phyloP scores from a whole-genome alignment of 2,113 vertebrate species.

The Osmerus mordax region DNA sequence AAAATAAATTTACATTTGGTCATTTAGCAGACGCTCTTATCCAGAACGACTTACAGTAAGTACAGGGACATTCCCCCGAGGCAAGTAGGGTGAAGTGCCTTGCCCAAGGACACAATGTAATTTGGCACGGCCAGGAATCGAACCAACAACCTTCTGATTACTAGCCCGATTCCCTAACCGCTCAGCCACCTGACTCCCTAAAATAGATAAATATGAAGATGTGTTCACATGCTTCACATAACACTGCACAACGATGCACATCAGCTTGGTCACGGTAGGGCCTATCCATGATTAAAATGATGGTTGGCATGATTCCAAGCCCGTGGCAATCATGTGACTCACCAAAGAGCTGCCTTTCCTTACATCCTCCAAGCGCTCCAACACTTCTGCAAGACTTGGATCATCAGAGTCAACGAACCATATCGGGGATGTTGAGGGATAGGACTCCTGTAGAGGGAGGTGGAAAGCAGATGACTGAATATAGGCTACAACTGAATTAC shows the following conservation, averaged over 20 bases:
- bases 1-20: background rate
- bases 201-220: background rate
- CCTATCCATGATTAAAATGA: background rate
- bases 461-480: background rate
- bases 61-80: too few species aligned
- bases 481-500: too few species aligned
- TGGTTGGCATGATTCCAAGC: background rate
- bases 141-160: too few species aligned
- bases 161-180: too few species aligned
- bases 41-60: too few species aligned
- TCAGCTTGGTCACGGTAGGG: background rate
- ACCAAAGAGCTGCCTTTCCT: constrained; percentile 92
- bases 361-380: constrained; percentile 92
- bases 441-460: constrained; percentile 81
- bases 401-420: constrained; percentile 99
- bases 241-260: background rate
- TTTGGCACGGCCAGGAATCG: too few species aligned
- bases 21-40: too few species aligned
- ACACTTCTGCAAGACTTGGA: constrained; percentile 90
- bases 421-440: constrained; percentile 93
- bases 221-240: too few species aligned
- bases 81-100: too few species aligned
- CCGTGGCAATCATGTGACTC: constrained; percentile 33
- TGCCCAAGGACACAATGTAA: too few species aligned
- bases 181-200: too few species aligned